Evolutionary conservation across 2,797 vertebrate genomes (phyloP).

Genomic region (Gadopsis bispinosus): DNA sequence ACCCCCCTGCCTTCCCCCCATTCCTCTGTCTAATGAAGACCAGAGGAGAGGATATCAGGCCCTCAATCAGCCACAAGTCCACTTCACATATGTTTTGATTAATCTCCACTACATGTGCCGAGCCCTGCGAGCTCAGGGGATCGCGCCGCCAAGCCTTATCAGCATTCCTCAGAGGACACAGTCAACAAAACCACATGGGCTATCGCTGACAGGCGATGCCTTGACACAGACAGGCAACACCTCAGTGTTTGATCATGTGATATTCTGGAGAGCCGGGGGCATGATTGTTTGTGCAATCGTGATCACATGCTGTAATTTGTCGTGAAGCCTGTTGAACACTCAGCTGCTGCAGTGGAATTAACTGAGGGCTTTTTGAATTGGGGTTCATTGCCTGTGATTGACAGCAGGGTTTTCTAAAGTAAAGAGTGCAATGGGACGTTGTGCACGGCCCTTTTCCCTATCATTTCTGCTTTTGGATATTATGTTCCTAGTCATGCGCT

Average conservation of each 20-base stretch:
- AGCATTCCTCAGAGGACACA: slow-evolving; percentile 66
- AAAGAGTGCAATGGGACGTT: slow-evolving; percentile 1
- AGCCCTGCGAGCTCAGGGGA: slow-evolving; percentile 61
- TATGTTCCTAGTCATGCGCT: neutral
- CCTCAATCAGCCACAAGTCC: slow-evolving; percentile 76
- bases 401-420: slow-evolving; percentile 19
- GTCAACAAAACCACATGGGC: slow-evolving; percentile 73
- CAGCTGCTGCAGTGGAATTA: slow-evolving; percentile 34
- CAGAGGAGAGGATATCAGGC: slow-evolving; percentile 79
- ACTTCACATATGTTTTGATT: slow-evolving; percentile 80
- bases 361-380: slow-evolving; percentile 3
- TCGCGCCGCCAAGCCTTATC: slow-evolving; percentile 72
- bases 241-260: slow-evolving; percentile 67
- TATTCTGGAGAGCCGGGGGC: slow-evolving; percentile 26
- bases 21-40: slow-evolving; percentile 82
- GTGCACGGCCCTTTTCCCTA: neutral
- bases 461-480: neutral
- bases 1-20: slow-evolving; percentile 78
- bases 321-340: slow-evolving; percentile 49
- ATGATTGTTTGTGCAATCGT: slow-evolving; percentile 46
- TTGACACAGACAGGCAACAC: slow-evolving; percentile 60
- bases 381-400: slow-evolving; percentile 26
- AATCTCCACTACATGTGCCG: slow-evolving; percentile 67
- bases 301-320: slow-evolving; percentile 67
- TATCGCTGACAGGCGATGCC: slow-evolving; percentile 59